Conservation (phyloP, 2,888 invertebrate genomes). For the Hartigia nigra region DNA sequence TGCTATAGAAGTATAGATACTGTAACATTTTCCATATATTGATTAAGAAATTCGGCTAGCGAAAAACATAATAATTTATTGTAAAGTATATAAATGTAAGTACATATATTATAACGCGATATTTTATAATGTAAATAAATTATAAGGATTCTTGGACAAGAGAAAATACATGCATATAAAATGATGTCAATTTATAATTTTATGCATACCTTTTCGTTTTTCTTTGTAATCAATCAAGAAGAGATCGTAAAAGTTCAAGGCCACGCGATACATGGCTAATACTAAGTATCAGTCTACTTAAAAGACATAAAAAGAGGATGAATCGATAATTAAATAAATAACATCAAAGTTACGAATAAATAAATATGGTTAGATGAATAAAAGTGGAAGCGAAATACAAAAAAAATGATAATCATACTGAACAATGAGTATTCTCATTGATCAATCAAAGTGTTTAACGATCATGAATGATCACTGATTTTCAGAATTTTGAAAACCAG, state of each 20-base stretch:
- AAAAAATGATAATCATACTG: background rate
- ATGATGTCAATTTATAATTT: background rate
- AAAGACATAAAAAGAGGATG: background rate
- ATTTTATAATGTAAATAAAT: slow-evolving; percentile 41
- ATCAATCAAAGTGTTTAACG: background rate
- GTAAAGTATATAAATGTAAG: slow-evolving; percentile 45
- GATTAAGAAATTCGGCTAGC: background rate
- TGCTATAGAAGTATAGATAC: background rate
- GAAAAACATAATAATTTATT: slow-evolving; percentile 33
- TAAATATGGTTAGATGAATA: background rate
- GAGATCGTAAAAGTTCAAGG: background rate
- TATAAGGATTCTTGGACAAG: slow-evolving; percentile 4
- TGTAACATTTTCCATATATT: slow-evolving; percentile 7
- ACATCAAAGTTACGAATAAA: background rate
- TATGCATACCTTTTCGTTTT: background rate
- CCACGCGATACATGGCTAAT: background rate
- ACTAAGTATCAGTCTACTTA: background rate
- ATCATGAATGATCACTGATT: background rate
- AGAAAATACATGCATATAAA: background rate
- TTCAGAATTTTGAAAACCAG: background rate
- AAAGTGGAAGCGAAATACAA: background rate
- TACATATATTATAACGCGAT: slow-evolving; percentile 36
- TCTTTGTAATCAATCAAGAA: background rate
- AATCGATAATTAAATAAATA: background rate
- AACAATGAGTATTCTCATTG: background rate